Conservation (phyloP, 2,888 invertebrate species). For the Ormyrus thymus region DNA sequence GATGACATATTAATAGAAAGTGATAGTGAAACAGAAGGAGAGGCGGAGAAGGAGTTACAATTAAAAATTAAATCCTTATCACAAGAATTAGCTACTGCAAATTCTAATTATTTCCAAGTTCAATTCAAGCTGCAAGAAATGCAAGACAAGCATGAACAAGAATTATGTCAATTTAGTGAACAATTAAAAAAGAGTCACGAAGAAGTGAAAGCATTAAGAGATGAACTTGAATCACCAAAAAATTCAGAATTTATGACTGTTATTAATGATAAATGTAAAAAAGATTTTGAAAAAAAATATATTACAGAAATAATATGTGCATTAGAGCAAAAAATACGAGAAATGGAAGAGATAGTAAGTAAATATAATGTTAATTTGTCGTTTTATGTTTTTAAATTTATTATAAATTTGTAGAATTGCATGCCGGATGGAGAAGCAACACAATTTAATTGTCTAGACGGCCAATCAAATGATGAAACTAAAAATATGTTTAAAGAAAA, state of each 20-base stretch:
- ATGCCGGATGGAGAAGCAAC: not conserved
- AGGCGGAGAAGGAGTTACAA: not conserved
- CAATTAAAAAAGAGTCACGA: not conserved
- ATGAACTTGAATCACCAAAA: constrained; percentile 5
- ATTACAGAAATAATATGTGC: not conserved
- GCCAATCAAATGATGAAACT: not conserved
- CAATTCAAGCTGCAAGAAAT: not conserved
- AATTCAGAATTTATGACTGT: not conserved
- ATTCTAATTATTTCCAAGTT: not conserved
- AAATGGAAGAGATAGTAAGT: not conserved
- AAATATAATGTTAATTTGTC: not conserved
- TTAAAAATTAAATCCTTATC: not conserved
- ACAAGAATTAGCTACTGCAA: not conserved
- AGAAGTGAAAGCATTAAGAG: not conserved
- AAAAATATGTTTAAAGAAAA: not conserved
- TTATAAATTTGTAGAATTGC: not conserved
- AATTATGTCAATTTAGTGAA: not conserved
- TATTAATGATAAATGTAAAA: constrained; percentile 2
- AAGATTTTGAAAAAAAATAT: constrained; percentile 11
- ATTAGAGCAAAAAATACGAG: not conserved
- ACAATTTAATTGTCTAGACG: not conserved
- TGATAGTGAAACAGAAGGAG: not conserved
- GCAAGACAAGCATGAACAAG: not conserved
- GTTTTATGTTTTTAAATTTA: not conserved
- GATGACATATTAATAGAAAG: not conserved